Percentiles rank a stretch among this genome's conserved stretches.
Conservation (phyloP, 2,888 invertebrate genomes). For the Vesta saturnalis region DNA sequence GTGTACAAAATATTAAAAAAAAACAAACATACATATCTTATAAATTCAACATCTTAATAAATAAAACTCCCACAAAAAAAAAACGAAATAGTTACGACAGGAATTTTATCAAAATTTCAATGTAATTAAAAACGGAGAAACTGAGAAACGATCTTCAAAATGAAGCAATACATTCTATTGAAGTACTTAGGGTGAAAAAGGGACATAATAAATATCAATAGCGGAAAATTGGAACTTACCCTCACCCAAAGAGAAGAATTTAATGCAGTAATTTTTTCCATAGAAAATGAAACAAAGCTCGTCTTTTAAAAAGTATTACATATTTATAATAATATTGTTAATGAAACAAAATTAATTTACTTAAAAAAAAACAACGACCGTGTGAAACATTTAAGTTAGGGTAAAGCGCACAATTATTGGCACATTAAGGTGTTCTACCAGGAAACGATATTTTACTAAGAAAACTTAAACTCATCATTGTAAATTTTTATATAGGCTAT, state of each 20-base stretch:
- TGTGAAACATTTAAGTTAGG: no score
- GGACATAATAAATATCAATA: constrained; percentile 7
- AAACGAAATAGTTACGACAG: neutral
- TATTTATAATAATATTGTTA: no score
- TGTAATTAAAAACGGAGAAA: neutral
- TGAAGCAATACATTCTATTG: neutral
- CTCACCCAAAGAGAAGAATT: neutral
- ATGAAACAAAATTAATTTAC: no score
- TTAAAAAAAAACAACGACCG: no score
- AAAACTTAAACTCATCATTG: no score
- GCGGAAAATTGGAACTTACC: neutral
- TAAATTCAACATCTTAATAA: neutral
- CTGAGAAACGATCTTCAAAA: neutral
- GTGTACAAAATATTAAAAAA: neutral
- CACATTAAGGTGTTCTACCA: no score
- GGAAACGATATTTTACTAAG: no score
- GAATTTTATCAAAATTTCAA: constrained; percentile 1
- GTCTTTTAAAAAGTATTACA: no score
- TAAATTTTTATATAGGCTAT: no score
- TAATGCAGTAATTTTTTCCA: neutral
- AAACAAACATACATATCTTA: no score
- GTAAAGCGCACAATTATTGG: no score
- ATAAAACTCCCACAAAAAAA: neutral
- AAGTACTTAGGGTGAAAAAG: constrained; percentile 5
- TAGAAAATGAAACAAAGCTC: neutral